Evolutionary conservation across 1,140 invertebrate genomes (phyloP).

Genomic region (Probaryconus sp.): DNA sequence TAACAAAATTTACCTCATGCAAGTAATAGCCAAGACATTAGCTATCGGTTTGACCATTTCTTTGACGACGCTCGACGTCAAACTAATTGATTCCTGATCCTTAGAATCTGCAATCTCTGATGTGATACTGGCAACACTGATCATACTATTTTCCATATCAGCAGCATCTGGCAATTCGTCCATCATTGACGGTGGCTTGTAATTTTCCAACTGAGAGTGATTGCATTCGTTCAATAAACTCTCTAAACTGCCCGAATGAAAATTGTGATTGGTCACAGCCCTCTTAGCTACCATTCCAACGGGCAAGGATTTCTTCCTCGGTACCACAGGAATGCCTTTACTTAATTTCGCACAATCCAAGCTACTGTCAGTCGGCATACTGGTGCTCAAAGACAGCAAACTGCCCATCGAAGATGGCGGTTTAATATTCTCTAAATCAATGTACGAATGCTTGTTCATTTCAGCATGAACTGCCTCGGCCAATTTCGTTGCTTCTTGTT

Average conservation of each 20-base stretch:
- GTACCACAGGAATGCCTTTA: slow-evolving; percentile 23
- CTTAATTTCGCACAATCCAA: slow-evolving; percentile 18
- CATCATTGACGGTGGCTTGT: slow-evolving; percentile 90
- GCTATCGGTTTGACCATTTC: slow-evolving; percentile 75
- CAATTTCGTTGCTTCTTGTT: slow-evolving; percentile 85
- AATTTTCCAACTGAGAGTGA: slow-evolving; percentile 85
- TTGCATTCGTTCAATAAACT: slow-evolving; percentile 80
- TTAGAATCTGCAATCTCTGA: slow-evolving; percentile 84
- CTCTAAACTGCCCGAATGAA: slow-evolving; percentile 81
- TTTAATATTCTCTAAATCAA: slow-evolving; percentile 87
- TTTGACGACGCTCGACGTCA: slow-evolving; percentile 69
- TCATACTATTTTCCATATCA: slow-evolving; percentile 87
- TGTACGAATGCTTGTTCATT: slow-evolving; percentile 80
- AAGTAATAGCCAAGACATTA: slow-evolving; percentile 73
- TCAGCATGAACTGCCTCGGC: slow-evolving; percentile 83
- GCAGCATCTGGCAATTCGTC: slow-evolving; percentile 84
- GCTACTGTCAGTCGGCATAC: slow-evolving; percentile 58
- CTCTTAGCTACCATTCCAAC: slow-evolving; percentile 83
- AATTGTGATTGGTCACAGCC: slow-evolving; percentile 81
- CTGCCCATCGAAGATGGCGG: slow-evolving; percentile 88
- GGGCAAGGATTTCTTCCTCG: slow-evolving; percentile 84
- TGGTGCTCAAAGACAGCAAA: slow-evolving; percentile 81
- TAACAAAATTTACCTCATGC: slow-evolving; percentile 61
- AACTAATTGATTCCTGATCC: slow-evolving; percentile 67
- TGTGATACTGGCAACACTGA: slow-evolving; percentile 89